These are phyloP conservation scores for Protomyctophum bolini DNA, from an alignment of 2,113 vertebrate species.

Conservation along the genomic window DNA sequence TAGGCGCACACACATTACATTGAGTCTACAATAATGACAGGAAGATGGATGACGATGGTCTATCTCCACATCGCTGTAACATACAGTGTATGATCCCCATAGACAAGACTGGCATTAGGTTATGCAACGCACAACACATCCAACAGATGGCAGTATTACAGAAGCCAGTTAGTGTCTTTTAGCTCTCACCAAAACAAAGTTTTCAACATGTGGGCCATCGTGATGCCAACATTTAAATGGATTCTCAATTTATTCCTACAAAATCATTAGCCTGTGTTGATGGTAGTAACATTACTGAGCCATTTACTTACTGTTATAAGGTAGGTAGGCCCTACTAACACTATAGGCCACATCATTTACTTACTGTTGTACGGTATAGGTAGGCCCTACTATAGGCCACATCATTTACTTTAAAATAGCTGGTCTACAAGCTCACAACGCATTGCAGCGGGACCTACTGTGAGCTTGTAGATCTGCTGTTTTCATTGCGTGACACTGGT, in stretches of 20 bases:
- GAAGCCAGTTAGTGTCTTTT: neutral
- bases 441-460: no score
- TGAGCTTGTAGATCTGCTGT: no score
- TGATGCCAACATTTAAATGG: neutral
- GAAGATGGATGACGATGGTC: neutral
- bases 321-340: neutral
- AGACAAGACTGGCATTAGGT: neutral
- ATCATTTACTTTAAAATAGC: no score
- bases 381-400: no score
- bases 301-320: neutral
- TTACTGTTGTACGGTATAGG: no score
- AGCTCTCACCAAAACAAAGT: neutral
- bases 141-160: slow-evolving; percentile 14
- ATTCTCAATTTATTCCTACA: neutral
- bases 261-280: neutral
- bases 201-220: neutral
- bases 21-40: neutral
- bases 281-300: neutral
- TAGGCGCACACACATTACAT: neutral
- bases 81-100: neutral
- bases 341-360: no score
- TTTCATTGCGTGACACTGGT: no score
- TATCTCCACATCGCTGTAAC: neutral
- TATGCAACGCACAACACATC: neutral
- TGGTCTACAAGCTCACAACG: no score